Conservation (phyloP, 1,140 invertebrate species). For the Achroia grisella region DNA sequence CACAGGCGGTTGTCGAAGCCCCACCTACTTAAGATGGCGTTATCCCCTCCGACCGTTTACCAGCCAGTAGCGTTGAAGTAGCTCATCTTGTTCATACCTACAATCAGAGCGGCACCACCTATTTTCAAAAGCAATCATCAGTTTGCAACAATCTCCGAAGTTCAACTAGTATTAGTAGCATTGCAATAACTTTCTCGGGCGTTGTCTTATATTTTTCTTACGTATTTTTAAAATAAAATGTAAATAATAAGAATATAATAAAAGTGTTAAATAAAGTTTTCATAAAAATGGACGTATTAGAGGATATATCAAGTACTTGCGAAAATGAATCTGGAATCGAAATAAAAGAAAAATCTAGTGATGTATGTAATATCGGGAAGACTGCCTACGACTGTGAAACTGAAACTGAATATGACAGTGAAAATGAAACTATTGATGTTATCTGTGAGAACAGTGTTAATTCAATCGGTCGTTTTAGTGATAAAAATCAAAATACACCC, state of each 20-base stretch:
- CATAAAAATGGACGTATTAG: constrained; percentile 32
- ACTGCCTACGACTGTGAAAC: constrained; percentile 29
- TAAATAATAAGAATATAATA: too few species aligned
- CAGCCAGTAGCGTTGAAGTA: constrained; percentile 58
- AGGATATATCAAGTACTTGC: constrained; percentile 57
- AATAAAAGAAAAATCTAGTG: constrained; percentile 19
- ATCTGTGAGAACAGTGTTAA: constrained; percentile 59
- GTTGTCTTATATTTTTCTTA: too few species aligned
- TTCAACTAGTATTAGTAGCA: neutral
- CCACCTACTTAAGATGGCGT: constrained; percentile 68
- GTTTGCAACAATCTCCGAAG: constrained; percentile 19
- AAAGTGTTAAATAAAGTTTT: too few species aligned
- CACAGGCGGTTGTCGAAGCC: constrained; percentile 54
- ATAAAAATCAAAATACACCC: constrained; percentile 16
- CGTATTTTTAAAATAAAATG: too few species aligned
- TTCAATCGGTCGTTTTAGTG: constrained; percentile 17
- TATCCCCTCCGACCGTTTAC: constrained; percentile 42
- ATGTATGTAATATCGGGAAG: constrained; percentile 19
- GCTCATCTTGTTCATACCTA: constrained; percentile 50
- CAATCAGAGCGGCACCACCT: constrained; percentile 56
- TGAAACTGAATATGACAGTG: constrained; percentile 56
- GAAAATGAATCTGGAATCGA: constrained; percentile 32
- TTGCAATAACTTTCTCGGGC: too few species aligned
- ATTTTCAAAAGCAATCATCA: constrained; percentile 69
- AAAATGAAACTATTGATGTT: constrained; percentile 65